Conservation (phyloP, 2,888 invertebrate species). For the Scaptomyza caliginosa region DNA sequence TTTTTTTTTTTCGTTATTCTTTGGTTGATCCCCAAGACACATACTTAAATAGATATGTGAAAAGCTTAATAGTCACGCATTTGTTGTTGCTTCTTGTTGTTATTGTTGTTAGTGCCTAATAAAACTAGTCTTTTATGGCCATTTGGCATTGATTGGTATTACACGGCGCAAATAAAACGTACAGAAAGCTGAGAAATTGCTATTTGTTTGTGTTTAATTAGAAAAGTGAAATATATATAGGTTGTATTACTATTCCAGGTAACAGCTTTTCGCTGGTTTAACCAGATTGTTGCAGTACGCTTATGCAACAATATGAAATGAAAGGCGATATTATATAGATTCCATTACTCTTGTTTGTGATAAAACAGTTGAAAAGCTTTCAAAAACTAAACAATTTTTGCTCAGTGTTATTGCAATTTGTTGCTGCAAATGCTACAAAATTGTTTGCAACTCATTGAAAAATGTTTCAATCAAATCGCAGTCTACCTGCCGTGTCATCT, state of each 20-base stretch:
- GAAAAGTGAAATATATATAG: not conserved
- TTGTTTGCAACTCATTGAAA: slow-evolving; percentile 7
- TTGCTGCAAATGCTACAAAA: not conserved
- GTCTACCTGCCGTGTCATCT: slow-evolving; percentile 37
- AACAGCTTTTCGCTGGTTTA: too few species aligned
- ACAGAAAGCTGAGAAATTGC: not conserved
- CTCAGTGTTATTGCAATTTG: not conserved
- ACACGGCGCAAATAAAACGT: slow-evolving; percentile 35
- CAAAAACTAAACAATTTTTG: too few species aligned
- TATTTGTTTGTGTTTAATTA: not conserved
- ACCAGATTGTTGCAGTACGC: too few species aligned
- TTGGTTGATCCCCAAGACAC: not conserved
- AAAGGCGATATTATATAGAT: too few species aligned
- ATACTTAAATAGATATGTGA: too few species aligned
- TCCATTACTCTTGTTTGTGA: too few species aligned
- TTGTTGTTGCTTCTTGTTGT: slow-evolving; percentile 33
- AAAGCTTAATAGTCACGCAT: slow-evolving; percentile 42
- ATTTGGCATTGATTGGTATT: slow-evolving; percentile 38
- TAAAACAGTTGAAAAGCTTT: too few species aligned
- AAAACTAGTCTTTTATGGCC: slow-evolving; percentile 31
- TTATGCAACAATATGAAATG: too few species aligned
- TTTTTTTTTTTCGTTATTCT: not conserved
- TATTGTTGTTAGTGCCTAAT: slow-evolving; percentile 36
- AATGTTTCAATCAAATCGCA: slow-evolving; percentile 26
- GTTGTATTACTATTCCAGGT: too few species aligned